Evolutionary conservation across 92 coral and sea anemone species (phyloP), one percentile per base, ranked within the genome.

Genomic region (Zoanthus sansibaricus): DNA sequence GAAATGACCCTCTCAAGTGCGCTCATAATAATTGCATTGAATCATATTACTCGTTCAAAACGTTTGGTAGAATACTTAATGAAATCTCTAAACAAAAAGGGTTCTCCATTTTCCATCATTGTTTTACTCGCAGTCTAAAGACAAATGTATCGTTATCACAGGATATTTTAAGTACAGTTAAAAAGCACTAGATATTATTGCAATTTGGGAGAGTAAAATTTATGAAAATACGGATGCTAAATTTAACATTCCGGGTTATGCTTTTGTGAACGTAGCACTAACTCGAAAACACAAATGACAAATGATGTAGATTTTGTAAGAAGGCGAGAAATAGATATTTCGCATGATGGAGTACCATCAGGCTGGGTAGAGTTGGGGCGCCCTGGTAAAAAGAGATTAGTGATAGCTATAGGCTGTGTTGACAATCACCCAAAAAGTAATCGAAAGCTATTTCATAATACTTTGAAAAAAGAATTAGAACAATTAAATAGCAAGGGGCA

Each of bases 341-440:
- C 86, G 71, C 49, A 37, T 51, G 78, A 87, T 77, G 87, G 87
- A 46, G 66, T 78, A 77, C 79, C 78, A 75, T 87, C 86, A 48
- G 61, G 90, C 90, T 87, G 90, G 90, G 78, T 78, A 59, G 90
- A 87, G 56, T 58, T 87, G 48, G 52, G 47, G 49, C 86, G 87
- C 31, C 13, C 76, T 25, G 82, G 72, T 78, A 61, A 87, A 87
- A 59, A 70, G 74, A 87, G 79, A 32, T 61, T 87, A 21, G 70
- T 68, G 71, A 87, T 87, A n/a, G n/a, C n/a, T n/a, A n/a, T n/a
- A 78, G 90, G 87, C 68, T 78, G 90, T 87, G 70, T 87, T 67
- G 77, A 79, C 17, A 77, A 86, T 0, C 42, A 37, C 42, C 42
- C 42, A 37, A 37, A 37, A 37, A 37, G 42, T 37, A 37, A 37